Percentiles rank a stretch among this genome's conserved stretches.
Evolutionary conservation across 2,888 invertebrate genomes (phyloP).

Genomic region (Nomada ferruginata): DNA sequence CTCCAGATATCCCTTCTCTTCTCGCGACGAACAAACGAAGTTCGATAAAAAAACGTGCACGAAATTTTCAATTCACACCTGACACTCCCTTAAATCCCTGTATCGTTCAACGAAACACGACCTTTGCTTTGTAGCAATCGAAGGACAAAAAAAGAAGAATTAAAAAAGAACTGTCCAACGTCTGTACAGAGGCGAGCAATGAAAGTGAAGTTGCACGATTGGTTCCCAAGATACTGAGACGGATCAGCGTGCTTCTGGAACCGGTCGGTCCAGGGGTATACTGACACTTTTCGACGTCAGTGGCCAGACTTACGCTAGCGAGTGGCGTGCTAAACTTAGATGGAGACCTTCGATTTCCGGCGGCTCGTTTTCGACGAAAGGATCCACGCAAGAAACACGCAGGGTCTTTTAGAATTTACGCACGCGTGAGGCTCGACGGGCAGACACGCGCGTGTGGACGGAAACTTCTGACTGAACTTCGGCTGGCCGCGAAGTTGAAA

Average conservation of each 20-base stretch:
- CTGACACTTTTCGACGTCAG: conserved; percentile 73
- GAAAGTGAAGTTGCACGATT: conserved; percentile 4
- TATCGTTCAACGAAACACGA: conserved; percentile 14
- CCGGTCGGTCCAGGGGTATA: conserved; percentile 68
- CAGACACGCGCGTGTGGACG: not conserved
- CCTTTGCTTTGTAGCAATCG: not conserved
- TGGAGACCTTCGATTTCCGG: conserved; percentile 73
- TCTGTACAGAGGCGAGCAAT: not conserved
- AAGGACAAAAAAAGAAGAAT: not conserved
- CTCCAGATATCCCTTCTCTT: not conserved
- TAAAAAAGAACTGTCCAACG: not conserved
- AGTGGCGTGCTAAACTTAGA: conserved; percentile 68
- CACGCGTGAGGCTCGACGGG: not conserved
- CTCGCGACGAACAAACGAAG: not conserved
- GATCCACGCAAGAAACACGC: conserved; percentile 56
- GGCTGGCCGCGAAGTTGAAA: conserved; percentile 25
- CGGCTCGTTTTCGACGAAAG: conserved; percentile 69
- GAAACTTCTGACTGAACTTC: conserved; percentile 2
- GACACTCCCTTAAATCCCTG: conserved; percentile 13
- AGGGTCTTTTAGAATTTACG: not conserved
- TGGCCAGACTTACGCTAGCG: conserved; percentile 68
- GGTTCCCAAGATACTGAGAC: conserved; percentile 50
- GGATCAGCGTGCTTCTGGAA: conserved; percentile 64
- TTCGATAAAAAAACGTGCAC: not conserved
- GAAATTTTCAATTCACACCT: conserved; percentile 36